phyloP scores from a whole-genome alignment of 2,888 invertebrate species.

The Caenorhabditis macrosperma region DNA sequence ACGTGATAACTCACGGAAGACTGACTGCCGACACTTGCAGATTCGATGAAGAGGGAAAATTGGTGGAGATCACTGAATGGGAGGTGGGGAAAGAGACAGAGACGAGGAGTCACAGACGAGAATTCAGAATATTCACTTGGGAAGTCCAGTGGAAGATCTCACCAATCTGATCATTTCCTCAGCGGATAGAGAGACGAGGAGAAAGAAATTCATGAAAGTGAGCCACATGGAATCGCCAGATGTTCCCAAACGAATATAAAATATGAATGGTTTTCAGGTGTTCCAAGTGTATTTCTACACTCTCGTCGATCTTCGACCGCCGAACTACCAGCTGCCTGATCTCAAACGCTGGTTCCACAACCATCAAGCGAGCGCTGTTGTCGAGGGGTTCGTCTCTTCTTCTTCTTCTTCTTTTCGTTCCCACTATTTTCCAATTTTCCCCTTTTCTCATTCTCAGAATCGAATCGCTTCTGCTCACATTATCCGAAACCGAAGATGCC shows the following conservation, averaged over 20 bases:
- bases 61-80: slow-evolving; percentile 66
- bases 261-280: slow-evolving; percentile 44
- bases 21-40: slow-evolving; percentile 47
- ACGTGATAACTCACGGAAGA: slow-evolving; percentile 63
- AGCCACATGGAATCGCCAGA: slow-evolving; percentile 10
- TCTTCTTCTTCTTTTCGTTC: not conserved
- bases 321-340: slow-evolving; percentile 63
- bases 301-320: slow-evolving; percentile 65
- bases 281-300: slow-evolving; percentile 70
- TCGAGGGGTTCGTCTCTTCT: slow-evolving; percentile 64
- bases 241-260: not conserved
- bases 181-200: slow-evolving; percentile 43
- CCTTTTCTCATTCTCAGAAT: too few species aligned
- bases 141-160: slow-evolving; percentile 65
- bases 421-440: too few species aligned
- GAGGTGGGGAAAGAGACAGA: slow-evolving; percentile 43
- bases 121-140: slow-evolving; percentile 63
- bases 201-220: slow-evolving; percentile 64
- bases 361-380: slow-evolving; percentile 51
- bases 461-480: slow-evolving; percentile 48
- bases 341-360: slow-evolving; percentile 62
- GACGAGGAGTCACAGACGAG: not conserved
- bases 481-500: slow-evolving; percentile 23
- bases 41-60: slow-evolving; percentile 51
- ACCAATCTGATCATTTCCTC: slow-evolving; percentile 62